Percentiles rank a stretch among this genome's conserved stretches.
phyloP scores from a whole-genome alignment of 2,113 vertebrate species.

The Oryzias celebensis region DNA sequence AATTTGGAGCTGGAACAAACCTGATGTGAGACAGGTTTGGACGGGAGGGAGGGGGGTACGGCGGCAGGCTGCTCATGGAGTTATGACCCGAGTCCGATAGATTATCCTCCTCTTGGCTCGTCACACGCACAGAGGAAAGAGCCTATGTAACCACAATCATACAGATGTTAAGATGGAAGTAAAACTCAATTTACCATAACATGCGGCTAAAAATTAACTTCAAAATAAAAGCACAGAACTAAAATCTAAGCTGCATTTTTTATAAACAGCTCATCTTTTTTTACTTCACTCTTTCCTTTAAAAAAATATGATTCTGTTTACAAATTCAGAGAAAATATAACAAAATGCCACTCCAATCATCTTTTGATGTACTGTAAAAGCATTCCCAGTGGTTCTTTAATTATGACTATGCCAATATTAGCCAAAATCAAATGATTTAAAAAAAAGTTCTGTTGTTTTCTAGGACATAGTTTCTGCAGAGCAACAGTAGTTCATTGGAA shows the following conservation, averaged over 20 bases:
- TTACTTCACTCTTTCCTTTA: too few relatives aligned
- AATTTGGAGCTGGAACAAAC: constrained; percentile 32
- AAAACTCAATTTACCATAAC: constrained; percentile 2
- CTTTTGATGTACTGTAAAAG: too few relatives aligned
- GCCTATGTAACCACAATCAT: constrained; percentile 32
- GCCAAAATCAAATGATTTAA: too few relatives aligned
- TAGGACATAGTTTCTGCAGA: too few relatives aligned
- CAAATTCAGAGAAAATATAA: too few relatives aligned
- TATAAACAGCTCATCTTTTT: too few relatives aligned
- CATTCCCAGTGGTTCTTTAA: too few relatives aligned
- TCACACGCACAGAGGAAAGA: constrained; percentile 74
- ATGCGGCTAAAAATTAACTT: not conserved
- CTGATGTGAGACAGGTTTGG: constrained; percentile 86
- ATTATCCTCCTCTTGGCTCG: constrained; percentile 84
- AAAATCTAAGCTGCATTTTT: not conserved
- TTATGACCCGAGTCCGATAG: constrained; percentile 87
- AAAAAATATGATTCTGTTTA: too few relatives aligned
- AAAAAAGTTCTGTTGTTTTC: too few relatives aligned
- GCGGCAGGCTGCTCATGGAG: constrained; percentile 89
- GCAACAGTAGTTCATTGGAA: too few relatives aligned
- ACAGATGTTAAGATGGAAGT: constrained; percentile 6
- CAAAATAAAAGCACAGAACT: not conserved
- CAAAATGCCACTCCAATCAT: too few relatives aligned
- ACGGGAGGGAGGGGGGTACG: constrained; percentile 84
- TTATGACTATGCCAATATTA: too few relatives aligned